phyloP scores from a whole-genome alignment of 2,113 vertebrate genomes.

The Copsychus sechellarum region DNA sequence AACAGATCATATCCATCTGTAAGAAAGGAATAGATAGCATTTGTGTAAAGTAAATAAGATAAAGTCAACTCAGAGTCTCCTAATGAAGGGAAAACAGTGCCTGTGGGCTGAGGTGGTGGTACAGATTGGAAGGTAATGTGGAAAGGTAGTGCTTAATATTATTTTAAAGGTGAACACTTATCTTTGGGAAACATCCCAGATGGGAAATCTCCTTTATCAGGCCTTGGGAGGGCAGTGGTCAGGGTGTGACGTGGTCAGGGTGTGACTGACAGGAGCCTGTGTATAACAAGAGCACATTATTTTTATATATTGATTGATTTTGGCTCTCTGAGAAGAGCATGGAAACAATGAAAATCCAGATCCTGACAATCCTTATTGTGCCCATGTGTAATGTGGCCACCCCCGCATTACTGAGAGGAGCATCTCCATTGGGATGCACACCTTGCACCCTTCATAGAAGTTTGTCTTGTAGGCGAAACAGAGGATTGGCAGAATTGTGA shows the following conservation, averaged over 20 bases:
- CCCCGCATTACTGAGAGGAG: neutral
- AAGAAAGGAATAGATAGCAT: neutral
- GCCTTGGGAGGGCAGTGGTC: neutral
- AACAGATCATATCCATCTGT: slow-evolving; percentile 48
- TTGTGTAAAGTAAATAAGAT: slow-evolving; percentile 33
- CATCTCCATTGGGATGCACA: accelerated
- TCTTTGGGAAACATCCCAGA: neutral
- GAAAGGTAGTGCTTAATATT: neutral
- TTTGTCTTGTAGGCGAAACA: neutral
- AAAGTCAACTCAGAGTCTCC: neutral
- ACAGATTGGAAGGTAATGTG: neutral
- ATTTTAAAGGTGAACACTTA: neutral
- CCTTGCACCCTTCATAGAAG: neutral
- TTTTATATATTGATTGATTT: neutral
- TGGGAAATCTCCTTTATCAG: neutral
- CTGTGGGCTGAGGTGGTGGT: neutral
- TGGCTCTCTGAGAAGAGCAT: neutral
- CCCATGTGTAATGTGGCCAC: neutral
- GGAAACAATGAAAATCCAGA: neutral
- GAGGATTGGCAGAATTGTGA: neutral
- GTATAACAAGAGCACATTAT: neutral
- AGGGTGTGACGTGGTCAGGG: neutral
- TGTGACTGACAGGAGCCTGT: neutral
- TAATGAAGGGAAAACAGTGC: neutral
- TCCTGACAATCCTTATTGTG: neutral